Evolutionary conservation across 1,140 invertebrate genomes (phyloP).

Genomic region (Euglossa dilemma): DNA sequence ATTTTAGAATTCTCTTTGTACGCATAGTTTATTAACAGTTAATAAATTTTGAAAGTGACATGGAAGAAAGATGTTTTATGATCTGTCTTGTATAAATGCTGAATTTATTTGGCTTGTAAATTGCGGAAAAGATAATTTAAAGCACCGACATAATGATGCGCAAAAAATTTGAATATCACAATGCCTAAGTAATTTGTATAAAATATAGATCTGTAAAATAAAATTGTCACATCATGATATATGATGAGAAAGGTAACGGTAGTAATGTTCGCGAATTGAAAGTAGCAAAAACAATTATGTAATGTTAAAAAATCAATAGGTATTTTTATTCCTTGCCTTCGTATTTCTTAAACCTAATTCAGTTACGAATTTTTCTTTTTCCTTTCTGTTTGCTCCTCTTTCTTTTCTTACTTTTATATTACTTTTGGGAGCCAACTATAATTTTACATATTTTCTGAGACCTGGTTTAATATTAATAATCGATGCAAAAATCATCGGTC

Average conservation of each 20-base stretch:
- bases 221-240: constrained; percentile 53
- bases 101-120: constrained; percentile 61
- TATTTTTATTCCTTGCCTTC: constrained; percentile 57
- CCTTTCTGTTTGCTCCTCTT: constrained; percentile 23
- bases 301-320: constrained; percentile 48
- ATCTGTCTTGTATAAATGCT: constrained; percentile 63
- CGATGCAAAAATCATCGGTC: constrained; percentile 64
- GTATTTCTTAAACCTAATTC: constrained; percentile 51
- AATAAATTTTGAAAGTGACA: constrained; percentile 26
- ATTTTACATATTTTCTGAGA: constrained; percentile 72
- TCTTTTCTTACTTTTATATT: constrained; percentile 21
- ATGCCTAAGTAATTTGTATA: constrained; percentile 73
- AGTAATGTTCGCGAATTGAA: constrained; percentile 40
- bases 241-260: constrained; percentile 30
- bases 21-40: constrained; percentile 50
- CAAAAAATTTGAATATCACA: constrained; percentile 65
- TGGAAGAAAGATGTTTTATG: constrained; percentile 16
- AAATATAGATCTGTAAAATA: constrained; percentile 71
- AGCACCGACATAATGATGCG: constrained; percentile 46
- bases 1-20: constrained; percentile 53
- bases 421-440: constrained; percentile 40
- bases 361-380: constrained; percentile 44
- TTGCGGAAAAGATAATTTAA: constrained; percentile 44
- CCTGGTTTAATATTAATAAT: constrained; percentile 73
- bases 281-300: constrained; percentile 41